These are phyloP conservation scores for Gymnoscopelus braueri DNA, from an alignment of 2,797 vertebrate genomes.

Conservation along the genomic window DNA sequence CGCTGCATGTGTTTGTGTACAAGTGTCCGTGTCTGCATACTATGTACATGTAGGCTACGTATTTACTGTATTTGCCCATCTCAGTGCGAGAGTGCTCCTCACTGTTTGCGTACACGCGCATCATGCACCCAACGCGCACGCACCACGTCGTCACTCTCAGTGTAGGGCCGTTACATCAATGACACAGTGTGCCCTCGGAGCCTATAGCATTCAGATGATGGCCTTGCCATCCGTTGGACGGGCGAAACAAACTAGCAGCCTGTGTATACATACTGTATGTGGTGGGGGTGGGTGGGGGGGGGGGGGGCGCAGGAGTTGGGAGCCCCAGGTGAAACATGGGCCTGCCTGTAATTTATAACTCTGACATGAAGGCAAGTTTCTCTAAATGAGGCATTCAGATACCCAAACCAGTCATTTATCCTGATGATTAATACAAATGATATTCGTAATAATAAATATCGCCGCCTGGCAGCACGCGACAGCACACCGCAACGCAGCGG, in stretches of 20 bases:
- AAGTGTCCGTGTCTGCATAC: not conserved
- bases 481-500: constrained; percentile 40
- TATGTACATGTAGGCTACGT: not conserved
- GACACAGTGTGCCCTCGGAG: constrained; percentile 82
- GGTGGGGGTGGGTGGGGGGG: constrained; percentile 11
- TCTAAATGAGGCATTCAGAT: constrained; percentile 99
- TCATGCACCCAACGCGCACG: too few species aligned
- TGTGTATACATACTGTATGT: constrained; percentile 18
- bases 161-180: constrained; percentile 73
- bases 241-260: constrained; percentile 23
- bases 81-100: constrained; percentile 6
- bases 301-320: constrained; percentile 38
- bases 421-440: constrained; percentile 99
- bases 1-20: not conserved
- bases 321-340: constrained; percentile 94
- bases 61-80: not conserved
- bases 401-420: constrained; percentile 99
- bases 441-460: constrained; percentile 99
- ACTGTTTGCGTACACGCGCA: constrained; percentile 14
- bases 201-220: constrained; percentile 81
- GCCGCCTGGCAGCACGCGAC: constrained; percentile 75
- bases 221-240: constrained; percentile 79
- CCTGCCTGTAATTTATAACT: constrained; percentile 98
- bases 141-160: constrained; percentile 31
- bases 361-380: constrained; percentile 98